phyloP scores from a whole-genome alignment of 2,797 vertebrate genomes.

The Phylloscopus collybita region DNA sequence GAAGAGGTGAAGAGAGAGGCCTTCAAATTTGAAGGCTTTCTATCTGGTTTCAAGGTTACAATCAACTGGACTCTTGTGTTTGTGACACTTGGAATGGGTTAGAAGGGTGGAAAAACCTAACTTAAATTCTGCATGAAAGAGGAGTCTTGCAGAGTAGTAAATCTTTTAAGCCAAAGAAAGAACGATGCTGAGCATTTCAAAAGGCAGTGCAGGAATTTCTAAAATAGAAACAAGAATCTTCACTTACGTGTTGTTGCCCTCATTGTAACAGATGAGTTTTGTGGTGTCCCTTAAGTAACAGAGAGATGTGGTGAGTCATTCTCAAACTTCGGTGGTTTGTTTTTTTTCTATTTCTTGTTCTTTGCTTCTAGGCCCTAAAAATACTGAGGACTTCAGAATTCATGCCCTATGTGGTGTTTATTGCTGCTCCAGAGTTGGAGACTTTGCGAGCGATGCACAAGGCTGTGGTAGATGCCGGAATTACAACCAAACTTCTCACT shows the following conservation, averaged over 20 bases:
- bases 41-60: not conserved
- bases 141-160: not conserved
- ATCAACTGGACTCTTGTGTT: not conserved
- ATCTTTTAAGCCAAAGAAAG: not conserved
- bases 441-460: slow-evolving; percentile 96
- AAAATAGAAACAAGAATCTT: not conserved
- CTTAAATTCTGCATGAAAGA: not conserved
- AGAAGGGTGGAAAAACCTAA: not conserved
- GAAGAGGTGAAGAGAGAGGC: not conserved
- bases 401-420: slow-evolving; percentile 98
- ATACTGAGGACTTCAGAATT: slow-evolving; percentile 95
- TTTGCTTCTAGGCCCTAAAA: slow-evolving; percentile 88
- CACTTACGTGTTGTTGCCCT: not conserved
- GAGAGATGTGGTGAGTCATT: not conserved
- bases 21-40: not conserved
- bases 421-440: slow-evolving; percentile 95
- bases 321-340: not conserved
- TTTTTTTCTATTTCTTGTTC: not conserved
- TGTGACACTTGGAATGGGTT: not conserved
- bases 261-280: not conserved
- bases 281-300: not conserved
- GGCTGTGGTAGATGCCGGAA: slow-evolving; percentile 95
- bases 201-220: not conserved
- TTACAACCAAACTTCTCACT: slow-evolving; percentile 96
- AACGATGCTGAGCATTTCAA: not conserved